Evolutionary conservation across 2,113 vertebrate species (phyloP).

Genomic region (Pelecanus crispus): DNA sequence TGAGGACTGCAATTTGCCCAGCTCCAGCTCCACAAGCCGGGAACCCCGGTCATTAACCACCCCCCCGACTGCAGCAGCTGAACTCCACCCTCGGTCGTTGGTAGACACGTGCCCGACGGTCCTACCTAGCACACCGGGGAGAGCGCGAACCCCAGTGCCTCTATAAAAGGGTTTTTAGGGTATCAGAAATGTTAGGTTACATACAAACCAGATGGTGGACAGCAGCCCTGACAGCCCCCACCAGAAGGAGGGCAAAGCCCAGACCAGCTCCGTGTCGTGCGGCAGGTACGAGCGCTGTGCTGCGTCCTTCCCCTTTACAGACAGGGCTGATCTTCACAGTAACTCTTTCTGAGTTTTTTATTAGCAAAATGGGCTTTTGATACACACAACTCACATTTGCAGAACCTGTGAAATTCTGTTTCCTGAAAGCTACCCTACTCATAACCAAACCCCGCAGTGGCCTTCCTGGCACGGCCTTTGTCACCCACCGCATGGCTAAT

Average conservation of each 20-base stretch:
- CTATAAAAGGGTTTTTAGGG: not conserved
- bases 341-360: not conserved
- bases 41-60: not conserved
- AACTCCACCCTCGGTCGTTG: not conserved
- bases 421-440: not conserved
- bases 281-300: not conserved
- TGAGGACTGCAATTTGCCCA: not conserved
- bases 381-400: fast-evolving
- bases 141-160: fast-evolving
- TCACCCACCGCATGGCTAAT: fast-evolving
- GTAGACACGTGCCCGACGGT: fast-evolving
- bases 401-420: not conserved
- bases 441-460: not conserved
- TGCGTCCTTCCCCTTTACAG: not conserved
- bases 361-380: not conserved
- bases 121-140: fast-evolving
- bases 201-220: not conserved
- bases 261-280: fast-evolving
- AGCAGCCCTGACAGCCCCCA: not conserved
- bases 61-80: not conserved
- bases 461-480: not conserved
- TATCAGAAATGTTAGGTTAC: not conserved
- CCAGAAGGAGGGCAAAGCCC: not conserved
- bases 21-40: not conserved
- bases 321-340: no score